Evolutionary conservation across 2,113 vertebrate genomes (phyloP).

Genomic region (Myotis brandtii): DNA sequence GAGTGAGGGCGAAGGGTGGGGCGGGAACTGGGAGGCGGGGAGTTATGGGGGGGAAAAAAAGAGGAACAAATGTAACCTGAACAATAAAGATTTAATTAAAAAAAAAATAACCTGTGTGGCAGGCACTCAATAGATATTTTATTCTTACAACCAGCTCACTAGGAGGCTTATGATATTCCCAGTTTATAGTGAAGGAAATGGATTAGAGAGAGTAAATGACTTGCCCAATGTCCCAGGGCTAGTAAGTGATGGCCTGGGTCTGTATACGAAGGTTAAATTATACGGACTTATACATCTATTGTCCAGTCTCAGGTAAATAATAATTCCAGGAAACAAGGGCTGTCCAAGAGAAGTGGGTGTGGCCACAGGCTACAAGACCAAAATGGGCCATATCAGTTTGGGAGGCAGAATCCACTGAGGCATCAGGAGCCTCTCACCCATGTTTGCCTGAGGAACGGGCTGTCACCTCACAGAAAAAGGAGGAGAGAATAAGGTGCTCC

Average conservation of each 20-base stretch:
- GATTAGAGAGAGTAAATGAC: background rate
- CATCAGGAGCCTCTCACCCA: background rate
- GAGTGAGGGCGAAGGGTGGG: too few relatives aligned
- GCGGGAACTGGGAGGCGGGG: too few relatives aligned
- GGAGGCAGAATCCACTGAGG: too few relatives aligned
- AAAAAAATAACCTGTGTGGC: background rate
- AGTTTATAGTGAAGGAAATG: background rate
- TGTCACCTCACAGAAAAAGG: background rate
- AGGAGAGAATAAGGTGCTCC: background rate
- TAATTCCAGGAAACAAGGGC: background rate
- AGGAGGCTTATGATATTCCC: background rate
- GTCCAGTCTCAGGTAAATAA: background rate
- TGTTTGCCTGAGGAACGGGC: background rate
- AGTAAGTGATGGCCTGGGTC: background rate
- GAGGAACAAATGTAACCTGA: too few relatives aligned
- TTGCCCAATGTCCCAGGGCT: background rate
- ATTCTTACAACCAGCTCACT: background rate
- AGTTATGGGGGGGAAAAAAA: too few relatives aligned
- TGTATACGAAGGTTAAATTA: background rate
- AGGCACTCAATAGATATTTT: background rate
- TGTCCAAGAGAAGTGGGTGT: background rate
- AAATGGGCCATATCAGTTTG: background rate
- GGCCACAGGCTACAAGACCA: background rate
- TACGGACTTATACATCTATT: background rate
- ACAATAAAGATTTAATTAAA: too few relatives aligned